phyloP scores from a whole-genome alignment of 1,140 invertebrate genomes.

The Anoplophora glabripennis region DNA sequence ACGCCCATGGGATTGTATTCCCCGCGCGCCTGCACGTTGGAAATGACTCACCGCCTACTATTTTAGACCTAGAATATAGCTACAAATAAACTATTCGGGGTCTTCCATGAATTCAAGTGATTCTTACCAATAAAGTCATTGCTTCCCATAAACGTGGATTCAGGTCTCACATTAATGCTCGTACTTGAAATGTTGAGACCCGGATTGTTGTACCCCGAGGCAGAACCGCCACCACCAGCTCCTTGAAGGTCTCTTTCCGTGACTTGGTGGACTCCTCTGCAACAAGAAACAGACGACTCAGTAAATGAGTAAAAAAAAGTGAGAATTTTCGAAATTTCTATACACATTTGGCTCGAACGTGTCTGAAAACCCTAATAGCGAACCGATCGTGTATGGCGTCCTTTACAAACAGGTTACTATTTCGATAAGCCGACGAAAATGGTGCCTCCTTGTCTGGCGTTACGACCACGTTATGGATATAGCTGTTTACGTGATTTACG shows the following conservation, averaged over 20 bases:
- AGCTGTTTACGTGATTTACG: too few species aligned
- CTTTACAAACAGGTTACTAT: neutral
- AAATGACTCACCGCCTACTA: neutral
- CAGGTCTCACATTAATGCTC: conserved; percentile 6
- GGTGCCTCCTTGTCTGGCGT: neutral
- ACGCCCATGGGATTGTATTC: neutral
- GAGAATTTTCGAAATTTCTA: neutral
- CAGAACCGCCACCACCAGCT: conserved; percentile 6
- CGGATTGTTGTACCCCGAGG: conserved; percentile 8
- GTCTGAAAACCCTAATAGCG: too few species aligned
- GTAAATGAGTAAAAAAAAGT: neutral
- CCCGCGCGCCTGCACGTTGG: neutral
- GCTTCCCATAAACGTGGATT: conserved; percentile 11
- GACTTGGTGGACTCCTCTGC: conserved; percentile 7
- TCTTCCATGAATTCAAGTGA: neutral
- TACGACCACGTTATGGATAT: neutral
- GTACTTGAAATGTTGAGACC: conserved; percentile 9
- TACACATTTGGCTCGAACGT: neutral
- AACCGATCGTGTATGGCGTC: too few species aligned
- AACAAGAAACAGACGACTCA: neutral
- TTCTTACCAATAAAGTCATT: conserved; percentile 18
- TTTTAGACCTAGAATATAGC: neutral
- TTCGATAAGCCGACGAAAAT: neutral
- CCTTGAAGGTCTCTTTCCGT: conserved; percentile 10
- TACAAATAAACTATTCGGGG: neutral